Evolutionary conservation across 2,888 invertebrate genomes (phyloP).

Genomic region (Notocelia uddmanniana): DNA sequence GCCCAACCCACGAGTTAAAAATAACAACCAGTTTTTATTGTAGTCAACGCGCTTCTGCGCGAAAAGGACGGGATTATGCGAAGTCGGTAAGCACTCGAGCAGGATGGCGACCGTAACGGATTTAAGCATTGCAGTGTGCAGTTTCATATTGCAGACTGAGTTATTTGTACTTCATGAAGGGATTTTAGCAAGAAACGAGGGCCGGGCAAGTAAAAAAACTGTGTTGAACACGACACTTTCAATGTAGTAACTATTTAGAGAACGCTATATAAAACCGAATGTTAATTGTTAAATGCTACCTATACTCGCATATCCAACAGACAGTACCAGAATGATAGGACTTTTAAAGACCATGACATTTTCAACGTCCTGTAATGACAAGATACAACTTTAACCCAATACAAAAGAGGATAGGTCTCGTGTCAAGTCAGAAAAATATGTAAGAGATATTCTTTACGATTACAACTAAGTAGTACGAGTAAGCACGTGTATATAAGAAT

Average conservation of each 20-base stretch:
- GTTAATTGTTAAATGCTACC: too few species aligned
- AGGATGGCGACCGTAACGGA: slow-evolving; percentile 78
- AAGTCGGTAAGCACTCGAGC: slow-evolving; percentile 66
- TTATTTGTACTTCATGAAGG: slow-evolving; percentile 51
- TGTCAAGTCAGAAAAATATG: background rate
- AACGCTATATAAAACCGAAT: too few species aligned
- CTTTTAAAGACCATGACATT: too few species aligned
- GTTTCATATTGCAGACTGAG: slow-evolving; percentile 63
- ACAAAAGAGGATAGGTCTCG: background rate
- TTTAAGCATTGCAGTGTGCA: slow-evolving; percentile 77
- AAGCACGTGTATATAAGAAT: background rate
- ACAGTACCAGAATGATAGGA: too few species aligned
- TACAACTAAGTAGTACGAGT: background rate
- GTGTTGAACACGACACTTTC: background rate
- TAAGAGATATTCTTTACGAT: background rate
- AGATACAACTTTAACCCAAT: too few species aligned
- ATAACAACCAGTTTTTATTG: slow-evolving; percentile 85
- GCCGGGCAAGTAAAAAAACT: background rate
- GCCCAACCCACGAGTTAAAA: slow-evolving; percentile 82
- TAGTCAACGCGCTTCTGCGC: slow-evolving; percentile 74
- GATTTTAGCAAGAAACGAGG: slow-evolving; percentile 49
- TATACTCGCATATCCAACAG: too few species aligned
- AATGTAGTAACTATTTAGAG: background rate
- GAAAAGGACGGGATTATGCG: slow-evolving; percentile 76
- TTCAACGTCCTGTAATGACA: too few species aligned